A percentile compares a stretch with the other conserved stretches of the same genome.
Evolutionary conservation across 2,113 vertebrate species (phyloP).

Genomic region (Gallinago paraguaiae): DNA sequence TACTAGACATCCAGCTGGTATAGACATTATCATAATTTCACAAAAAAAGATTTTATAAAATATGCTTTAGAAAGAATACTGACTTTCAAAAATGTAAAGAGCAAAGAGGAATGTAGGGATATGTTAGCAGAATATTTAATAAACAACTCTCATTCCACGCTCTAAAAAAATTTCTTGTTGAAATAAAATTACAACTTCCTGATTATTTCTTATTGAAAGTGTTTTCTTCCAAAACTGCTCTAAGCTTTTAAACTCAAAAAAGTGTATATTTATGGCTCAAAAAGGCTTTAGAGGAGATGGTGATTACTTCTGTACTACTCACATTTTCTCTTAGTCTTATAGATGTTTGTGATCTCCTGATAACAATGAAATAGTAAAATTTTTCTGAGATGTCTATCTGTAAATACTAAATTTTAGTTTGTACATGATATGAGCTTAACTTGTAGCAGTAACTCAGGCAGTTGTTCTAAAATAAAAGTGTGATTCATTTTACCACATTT

Average conservation of each 20-base stretch:
- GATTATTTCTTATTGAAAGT: not conserved
- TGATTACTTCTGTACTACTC: not conserved
- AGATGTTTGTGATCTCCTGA: not conserved
- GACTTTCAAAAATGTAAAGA: constrained; percentile 37
- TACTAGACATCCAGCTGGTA: constrained; percentile 53
- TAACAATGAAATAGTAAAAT: not conserved
- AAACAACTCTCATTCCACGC: not conserved
- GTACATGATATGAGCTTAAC: not conserved
- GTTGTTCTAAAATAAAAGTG: not conserved
- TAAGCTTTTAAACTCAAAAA: not conserved
- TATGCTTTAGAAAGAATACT: constrained; percentile 36
- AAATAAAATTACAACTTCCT: constrained; percentile 18
- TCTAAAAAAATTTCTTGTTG: not conserved
- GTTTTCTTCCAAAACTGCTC: not conserved
- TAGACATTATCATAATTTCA: constrained; percentile 43
- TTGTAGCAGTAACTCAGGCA: not conserved
- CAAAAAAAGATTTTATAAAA: constrained; percentile 56
- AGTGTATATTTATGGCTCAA: not conserved
- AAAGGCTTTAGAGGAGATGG: not conserved
- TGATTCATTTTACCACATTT: not conserved
- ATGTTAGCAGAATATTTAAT: constrained; percentile 18
- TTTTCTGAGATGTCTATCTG: not conserved
- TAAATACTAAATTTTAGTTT: not conserved
- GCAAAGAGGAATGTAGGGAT: constrained; percentile 1
- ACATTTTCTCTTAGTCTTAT: not conserved